phyloP scores from a whole-genome alignment of 2,888 invertebrate genomes.

The Bombylius major region DNA sequence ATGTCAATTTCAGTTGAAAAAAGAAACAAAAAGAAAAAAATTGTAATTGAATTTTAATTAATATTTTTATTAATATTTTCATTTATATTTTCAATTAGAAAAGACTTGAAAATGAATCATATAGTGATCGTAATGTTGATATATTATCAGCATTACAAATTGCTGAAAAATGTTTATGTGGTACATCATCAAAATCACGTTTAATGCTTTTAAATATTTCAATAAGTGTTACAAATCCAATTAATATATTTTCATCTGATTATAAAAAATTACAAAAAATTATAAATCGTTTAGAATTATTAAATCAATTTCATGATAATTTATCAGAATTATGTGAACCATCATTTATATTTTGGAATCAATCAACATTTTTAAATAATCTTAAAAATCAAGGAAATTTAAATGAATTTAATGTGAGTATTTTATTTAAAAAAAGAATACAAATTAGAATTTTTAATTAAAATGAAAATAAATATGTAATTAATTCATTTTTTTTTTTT shows the following conservation, averaged over 20 bases:
- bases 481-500: no score
- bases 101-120: constrained; percentile 48
- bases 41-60: no score
- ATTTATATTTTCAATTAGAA: constrained; percentile 32
- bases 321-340: constrained; percentile 55
- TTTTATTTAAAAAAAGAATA: not conserved
- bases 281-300: constrained; percentile 50
- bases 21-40: no score
- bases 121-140: constrained; percentile 53
- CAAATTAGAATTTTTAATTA: not conserved
- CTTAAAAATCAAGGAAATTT: constrained; percentile 58
- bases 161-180: constrained; percentile 54
- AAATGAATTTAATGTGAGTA: constrained; percentile 24
- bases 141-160: constrained; percentile 62
- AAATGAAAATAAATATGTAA: not conserved
- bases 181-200: constrained; percentile 50
- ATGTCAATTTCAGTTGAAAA: no score
- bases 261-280: constrained; percentile 47
- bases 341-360: constrained; percentile 71
- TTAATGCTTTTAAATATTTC: constrained; percentile 53
- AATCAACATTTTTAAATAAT: constrained; percentile 61
- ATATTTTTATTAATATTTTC: not conserved
- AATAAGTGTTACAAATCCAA: constrained; percentile 50
- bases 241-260: constrained; percentile 48
- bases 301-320: constrained; percentile 46